Conservation (phyloP, 2,888 invertebrate species). For the Lymantria monacha region DNA sequence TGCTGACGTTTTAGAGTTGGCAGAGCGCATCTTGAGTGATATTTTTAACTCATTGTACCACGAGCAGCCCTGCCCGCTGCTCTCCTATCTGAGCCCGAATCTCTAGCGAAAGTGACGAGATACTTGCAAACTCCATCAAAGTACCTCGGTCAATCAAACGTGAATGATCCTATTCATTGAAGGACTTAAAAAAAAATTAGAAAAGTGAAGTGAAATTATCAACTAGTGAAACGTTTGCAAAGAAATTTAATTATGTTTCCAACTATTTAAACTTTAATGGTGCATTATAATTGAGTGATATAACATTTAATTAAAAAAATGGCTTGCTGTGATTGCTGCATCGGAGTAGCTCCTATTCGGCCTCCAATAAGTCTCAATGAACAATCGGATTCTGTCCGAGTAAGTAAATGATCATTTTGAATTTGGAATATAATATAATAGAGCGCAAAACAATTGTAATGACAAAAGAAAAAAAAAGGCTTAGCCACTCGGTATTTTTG, state of each 20-base stretch:
- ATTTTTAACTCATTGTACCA: slow-evolving; percentile 81
- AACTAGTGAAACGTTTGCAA: slow-evolving; percentile 26
- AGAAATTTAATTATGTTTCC: slow-evolving; percentile 28
- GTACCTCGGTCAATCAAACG: slow-evolving; percentile 34
- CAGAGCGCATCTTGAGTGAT: slow-evolving; percentile 80
- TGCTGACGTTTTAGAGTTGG: slow-evolving; percentile 67
- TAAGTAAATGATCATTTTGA: slow-evolving; percentile 65
- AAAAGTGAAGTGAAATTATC: slow-evolving; percentile 36
- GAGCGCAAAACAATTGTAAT: background rate
- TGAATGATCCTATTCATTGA: slow-evolving; percentile 27
- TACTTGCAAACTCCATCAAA: slow-evolving; percentile 44
- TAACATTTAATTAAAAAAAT: slow-evolving; percentile 57
- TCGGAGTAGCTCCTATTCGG: slow-evolving; percentile 86
- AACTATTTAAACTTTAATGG: slow-evolving; percentile 11
- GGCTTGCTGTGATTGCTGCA: slow-evolving; percentile 86
- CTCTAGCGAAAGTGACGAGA: slow-evolving; percentile 72
- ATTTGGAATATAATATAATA: background rate
- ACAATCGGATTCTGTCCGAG: slow-evolving; percentile 89
- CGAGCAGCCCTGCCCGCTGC: slow-evolving; percentile 70
- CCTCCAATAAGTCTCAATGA: slow-evolving; percentile 89
- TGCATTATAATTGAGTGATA: slow-evolving; percentile 55
- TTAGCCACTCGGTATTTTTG: background rate
- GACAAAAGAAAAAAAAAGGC: background rate
- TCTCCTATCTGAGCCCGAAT: slow-evolving; percentile 66
- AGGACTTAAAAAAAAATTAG: slow-evolving; percentile 28